A percentile compares a stretch with the other conserved stretches of the same genome.
Conservation (phyloP, 2,888 invertebrate species). For the Baronia brevicornis region DNA sequence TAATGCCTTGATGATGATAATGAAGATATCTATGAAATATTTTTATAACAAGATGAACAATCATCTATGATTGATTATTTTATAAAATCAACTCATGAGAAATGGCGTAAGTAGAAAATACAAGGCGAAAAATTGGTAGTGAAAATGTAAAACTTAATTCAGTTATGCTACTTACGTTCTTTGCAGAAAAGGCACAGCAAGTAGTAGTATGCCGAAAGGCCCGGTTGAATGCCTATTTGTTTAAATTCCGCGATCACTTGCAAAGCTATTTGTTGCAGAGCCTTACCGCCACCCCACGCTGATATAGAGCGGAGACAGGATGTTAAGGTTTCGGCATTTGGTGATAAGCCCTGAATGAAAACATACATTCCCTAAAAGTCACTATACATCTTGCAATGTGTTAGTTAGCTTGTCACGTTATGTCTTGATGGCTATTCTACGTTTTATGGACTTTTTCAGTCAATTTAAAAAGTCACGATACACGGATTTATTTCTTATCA, state of each 20-base stretch:
- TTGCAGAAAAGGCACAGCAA: constrained; percentile 81
- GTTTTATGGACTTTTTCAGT: background rate
- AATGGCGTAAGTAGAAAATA: too few relatives aligned
- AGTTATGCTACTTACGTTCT: constrained; percentile 73
- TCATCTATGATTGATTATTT: too few relatives aligned
- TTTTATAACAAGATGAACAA: too few relatives aligned
- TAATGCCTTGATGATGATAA: too few relatives aligned
- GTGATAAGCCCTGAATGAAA: constrained; percentile 48
- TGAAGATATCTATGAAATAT: too few relatives aligned
- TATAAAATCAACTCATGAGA: too few relatives aligned
- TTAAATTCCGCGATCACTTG: constrained; percentile 60
- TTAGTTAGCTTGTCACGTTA: too few relatives aligned
- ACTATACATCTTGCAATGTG: too few relatives aligned
- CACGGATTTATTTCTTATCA: too few relatives aligned
- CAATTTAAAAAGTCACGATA: background rate
- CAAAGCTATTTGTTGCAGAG: constrained; percentile 46
- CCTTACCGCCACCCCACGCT: constrained; percentile 55
- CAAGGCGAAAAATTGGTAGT: background rate
- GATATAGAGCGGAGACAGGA: constrained; percentile 54
- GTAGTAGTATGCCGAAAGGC: constrained; percentile 84
- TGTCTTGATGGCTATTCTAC: too few relatives aligned
- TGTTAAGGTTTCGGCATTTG: constrained; percentile 46
- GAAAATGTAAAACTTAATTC: background rate
- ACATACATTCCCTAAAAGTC: too few relatives aligned
- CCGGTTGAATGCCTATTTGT: constrained; percentile 80